Conservation (phyloP, 2,113 vertebrate species). For the Neofelis nebulosa region DNA sequence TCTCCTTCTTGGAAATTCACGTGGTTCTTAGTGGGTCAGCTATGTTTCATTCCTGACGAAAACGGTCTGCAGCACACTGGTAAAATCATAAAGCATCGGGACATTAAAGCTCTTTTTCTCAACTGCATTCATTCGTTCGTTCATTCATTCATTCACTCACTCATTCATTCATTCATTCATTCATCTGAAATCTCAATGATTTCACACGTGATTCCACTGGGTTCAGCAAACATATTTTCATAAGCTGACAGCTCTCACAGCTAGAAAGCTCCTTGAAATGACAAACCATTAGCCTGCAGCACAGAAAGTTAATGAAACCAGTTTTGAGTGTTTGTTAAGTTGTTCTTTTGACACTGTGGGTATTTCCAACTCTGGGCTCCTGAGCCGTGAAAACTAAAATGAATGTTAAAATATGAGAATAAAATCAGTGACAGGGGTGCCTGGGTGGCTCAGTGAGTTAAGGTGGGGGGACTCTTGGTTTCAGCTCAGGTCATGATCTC, state of each 20-base stretch:
- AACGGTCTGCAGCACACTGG: neutral
- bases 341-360: neutral
- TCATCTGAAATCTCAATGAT: neutral
- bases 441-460: too few species aligned
- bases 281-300: neutral
- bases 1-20: neutral
- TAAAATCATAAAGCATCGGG: neutral
- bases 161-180: neutral
- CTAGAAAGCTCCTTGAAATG: neutral
- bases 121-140: neutral
- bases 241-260: neutral
- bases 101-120: neutral
- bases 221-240: neutral
- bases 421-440: neutral
- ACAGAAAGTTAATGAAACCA: neutral
- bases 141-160: neutral
- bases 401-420: neutral
- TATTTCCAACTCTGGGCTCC: neutral
- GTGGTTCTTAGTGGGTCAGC: neutral
- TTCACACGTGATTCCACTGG: neutral
- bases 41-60: neutral
- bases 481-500: too few species aligned
- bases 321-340: neutral
- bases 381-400: neutral
- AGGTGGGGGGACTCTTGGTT: too few species aligned